These are phyloP conservation scores for Allolobophora icterica DNA, from an alignment of 2,888 invertebrate genomes.

Conservation along the genomic window DNA sequence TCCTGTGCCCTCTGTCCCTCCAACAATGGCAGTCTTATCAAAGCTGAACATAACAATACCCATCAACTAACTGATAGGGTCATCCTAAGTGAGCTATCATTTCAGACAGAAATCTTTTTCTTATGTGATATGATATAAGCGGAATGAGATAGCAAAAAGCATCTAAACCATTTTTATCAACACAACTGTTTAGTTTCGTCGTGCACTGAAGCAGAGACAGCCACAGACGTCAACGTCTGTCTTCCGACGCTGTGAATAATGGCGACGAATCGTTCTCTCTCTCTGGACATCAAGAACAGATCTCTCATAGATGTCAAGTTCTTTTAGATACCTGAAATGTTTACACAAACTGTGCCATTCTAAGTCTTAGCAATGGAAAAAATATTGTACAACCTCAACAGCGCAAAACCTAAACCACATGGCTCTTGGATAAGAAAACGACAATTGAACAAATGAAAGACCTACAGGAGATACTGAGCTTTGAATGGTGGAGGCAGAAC, in stretches of 20 bases:
- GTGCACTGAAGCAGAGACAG: slow-evolving; percentile 48
- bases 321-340: slow-evolving; percentile 47
- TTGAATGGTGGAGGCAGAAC: too few species aligned
- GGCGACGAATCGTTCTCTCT: slow-evolving; percentile 23
- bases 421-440: not conserved
- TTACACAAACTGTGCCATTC: not conserved
- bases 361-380: not conserved
- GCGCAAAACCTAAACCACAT: not conserved
- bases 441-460: not conserved
- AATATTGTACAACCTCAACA: not conserved
- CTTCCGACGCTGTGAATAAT: slow-evolving; percentile 36
- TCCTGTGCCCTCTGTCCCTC: not conserved
- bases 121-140: not conserved
- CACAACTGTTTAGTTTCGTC: slow-evolving; percentile 24
- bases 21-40: not conserved
- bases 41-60: not conserved
- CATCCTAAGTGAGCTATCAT: not conserved
- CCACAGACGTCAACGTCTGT: slow-evolving; percentile 42
- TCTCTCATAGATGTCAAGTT: slow-evolving; percentile 46
- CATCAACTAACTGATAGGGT: not conserved
- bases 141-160: not conserved
- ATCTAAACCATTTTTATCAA: not conserved
- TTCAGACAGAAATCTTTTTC: not conserved
- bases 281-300: slow-evolving; percentile 44
- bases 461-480: not conserved